Conservation (phyloP, 2,113 vertebrate species). For the Okapia johnstoni region DNA sequence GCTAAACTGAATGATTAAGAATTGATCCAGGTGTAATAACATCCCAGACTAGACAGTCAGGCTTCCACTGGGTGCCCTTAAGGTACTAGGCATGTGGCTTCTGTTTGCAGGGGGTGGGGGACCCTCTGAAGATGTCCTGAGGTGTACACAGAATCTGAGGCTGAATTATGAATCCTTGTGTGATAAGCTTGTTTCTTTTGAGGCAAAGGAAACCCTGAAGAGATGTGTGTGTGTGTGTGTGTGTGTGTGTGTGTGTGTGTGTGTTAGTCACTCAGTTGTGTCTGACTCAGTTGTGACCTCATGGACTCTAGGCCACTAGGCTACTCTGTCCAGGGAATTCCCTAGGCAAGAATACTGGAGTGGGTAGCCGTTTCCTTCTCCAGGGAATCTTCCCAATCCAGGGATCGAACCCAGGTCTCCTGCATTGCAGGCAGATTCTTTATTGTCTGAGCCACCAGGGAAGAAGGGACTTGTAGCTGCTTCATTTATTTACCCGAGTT, state of each 20-base stretch:
- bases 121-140: background rate
- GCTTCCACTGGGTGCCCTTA: background rate
- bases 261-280: background rate
- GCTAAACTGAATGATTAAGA: constrained; percentile 60
- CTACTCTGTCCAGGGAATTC: background rate
- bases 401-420: background rate
- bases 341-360: background rate
- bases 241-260: background rate
- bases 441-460: background rate
- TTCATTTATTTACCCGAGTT: background rate
- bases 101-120: background rate
- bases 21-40: constrained; percentile 51
- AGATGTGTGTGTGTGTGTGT: background rate
- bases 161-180: background rate
- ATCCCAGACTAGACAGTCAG: background rate
- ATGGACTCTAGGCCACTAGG: background rate
- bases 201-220: background rate
- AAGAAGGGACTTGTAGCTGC: background rate
- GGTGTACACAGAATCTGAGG: background rate
- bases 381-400: background rate
- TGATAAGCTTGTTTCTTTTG: background rate
- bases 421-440: background rate
- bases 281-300: background rate
- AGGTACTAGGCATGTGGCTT: background rate
- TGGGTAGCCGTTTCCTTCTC: background rate